Conservation (phyloP, 2,797 vertebrate species). For the Poeciliopsis turneri region DNA sequence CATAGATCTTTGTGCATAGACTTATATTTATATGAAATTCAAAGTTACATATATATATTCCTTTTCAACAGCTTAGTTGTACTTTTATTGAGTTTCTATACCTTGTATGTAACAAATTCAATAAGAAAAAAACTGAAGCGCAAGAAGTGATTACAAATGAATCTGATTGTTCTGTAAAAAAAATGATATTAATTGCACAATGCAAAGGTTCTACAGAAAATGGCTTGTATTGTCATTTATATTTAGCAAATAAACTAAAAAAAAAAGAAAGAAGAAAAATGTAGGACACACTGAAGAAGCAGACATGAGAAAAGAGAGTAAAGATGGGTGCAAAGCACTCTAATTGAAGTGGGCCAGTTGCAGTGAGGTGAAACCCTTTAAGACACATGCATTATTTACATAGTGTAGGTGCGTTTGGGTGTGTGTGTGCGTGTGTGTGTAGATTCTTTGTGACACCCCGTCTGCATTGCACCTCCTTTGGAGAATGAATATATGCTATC, state of each 20-base stretch:
- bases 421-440: constrained; percentile 23
- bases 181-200: background rate
- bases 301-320: constrained; percentile 25
- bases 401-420: constrained; percentile 25
- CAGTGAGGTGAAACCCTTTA: constrained; percentile 79
- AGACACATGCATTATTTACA: constrained; percentile 84
- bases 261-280: background rate
- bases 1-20: too few relatives aligned
- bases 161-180: background rate
- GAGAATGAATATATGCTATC: constrained; percentile 67
- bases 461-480: constrained; percentile 73
- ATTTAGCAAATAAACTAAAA: constrained; percentile 10
- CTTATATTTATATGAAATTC: background rate
- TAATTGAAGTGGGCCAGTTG: constrained; percentile 83
- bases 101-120: background rate
- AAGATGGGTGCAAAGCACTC: constrained; percentile 60
- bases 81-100: background rate
- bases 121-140: background rate
- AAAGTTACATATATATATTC: too few relatives aligned
- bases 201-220: background rate
- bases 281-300: constrained; percentile 5
- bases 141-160: background rate
- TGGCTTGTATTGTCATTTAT: background rate
- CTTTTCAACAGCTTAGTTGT: background rate
- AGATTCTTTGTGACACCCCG: constrained; percentile 52